Conservation (phyloP, 2,888 invertebrate species). For the Gastrophysa polygoni region DNA sequence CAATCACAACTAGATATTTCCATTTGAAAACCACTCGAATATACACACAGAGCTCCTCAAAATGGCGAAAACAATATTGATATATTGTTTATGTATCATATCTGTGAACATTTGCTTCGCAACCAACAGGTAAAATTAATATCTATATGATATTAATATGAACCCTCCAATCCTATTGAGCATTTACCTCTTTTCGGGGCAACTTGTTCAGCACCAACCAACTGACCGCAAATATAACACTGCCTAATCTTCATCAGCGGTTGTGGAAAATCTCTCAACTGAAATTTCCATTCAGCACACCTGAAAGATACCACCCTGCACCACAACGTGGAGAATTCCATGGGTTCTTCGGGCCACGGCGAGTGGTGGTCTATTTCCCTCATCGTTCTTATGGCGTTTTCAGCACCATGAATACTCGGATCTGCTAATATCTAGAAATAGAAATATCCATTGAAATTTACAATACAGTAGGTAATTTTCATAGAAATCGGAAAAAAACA, state of each 20-base stretch:
- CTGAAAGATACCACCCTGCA: slow-evolving; percentile 84
- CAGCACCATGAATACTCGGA: slow-evolving; percentile 81
- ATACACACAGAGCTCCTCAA: no score
- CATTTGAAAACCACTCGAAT: no score
- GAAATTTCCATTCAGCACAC: slow-evolving; percentile 85
- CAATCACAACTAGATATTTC: no score
- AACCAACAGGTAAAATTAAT: no score
- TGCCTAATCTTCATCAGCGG: slow-evolving; percentile 85
- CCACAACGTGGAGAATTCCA: slow-evolving; percentile 92
- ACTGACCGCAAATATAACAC: slow-evolving; percentile 85
- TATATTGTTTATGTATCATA: no score
- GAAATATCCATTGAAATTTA: not conserved
- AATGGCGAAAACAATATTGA: no score
- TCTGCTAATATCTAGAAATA: slow-evolving; percentile 73
- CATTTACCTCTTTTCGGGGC: slow-evolving; percentile 65
- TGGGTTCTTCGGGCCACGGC: slow-evolving; percentile 89
- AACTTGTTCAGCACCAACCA: slow-evolving; percentile 88
- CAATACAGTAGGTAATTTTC: no score
- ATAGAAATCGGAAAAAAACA: no score
- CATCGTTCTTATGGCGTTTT: slow-evolving; percentile 75
- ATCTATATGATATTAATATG: no score
- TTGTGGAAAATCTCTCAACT: slow-evolving; percentile 93
- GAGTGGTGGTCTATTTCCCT: slow-evolving; percentile 86
- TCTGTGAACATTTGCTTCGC: no score
- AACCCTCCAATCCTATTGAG: no score